Conservation (phyloP, 53 echinoderm and acorn worm species). For the Paracentrotus lividus region DNA sequence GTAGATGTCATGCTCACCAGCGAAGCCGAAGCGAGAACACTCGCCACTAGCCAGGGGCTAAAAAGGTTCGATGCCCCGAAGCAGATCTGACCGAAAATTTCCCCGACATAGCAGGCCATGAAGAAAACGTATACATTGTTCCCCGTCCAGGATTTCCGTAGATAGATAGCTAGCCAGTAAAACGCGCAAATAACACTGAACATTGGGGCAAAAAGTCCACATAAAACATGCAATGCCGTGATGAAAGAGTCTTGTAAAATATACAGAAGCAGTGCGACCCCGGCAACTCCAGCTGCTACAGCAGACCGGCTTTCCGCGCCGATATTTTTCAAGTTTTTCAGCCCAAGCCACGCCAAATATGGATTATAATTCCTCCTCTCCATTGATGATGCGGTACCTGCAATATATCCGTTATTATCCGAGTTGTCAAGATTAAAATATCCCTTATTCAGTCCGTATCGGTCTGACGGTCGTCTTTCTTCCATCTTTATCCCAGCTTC, state of each 20-base stretch:
- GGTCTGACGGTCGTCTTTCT: slow-evolving; percentile 56
- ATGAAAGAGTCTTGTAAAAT: slow-evolving; percentile 88
- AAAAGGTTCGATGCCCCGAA: slow-evolving; percentile 91
- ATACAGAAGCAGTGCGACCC: slow-evolving; percentile 81
- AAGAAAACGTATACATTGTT: slow-evolving; percentile 98
- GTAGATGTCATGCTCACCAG: slow-evolving; percentile 92
- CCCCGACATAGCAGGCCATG: slow-evolving; percentile 92
- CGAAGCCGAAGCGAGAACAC: slow-evolving; percentile 85
- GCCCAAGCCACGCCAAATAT: slow-evolving; percentile 91
- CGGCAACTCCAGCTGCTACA: slow-evolving; percentile 74
- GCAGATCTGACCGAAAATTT: slow-evolving; percentile 89
- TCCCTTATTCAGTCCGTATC: slow-evolving; percentile 80
- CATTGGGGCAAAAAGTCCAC: slow-evolving; percentile 94
- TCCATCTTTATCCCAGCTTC: slow-evolving; percentile 39
- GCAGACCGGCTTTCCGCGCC: slow-evolving; percentile 78
- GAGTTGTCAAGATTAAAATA: slow-evolving; percentile 80
- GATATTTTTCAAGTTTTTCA: slow-evolving; percentile 85
- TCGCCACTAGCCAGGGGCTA: slow-evolving; percentile 89
- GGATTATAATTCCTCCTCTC: slow-evolving; percentile 91
- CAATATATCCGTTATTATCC: slow-evolving; percentile 97
- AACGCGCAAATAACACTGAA: slow-evolving; percentile 98
- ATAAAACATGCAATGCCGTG: slow-evolving; percentile 84
- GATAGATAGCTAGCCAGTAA: slow-evolving; percentile 97
- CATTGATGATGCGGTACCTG: slow-evolving; percentile 82
- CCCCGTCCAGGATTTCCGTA: slow-evolving; percentile 97